A percentile compares a stretch with the other conserved stretches of the same genome.
Conservation (phyloP, 2,888 invertebrate genomes). For the Dynastes hyllus region DNA sequence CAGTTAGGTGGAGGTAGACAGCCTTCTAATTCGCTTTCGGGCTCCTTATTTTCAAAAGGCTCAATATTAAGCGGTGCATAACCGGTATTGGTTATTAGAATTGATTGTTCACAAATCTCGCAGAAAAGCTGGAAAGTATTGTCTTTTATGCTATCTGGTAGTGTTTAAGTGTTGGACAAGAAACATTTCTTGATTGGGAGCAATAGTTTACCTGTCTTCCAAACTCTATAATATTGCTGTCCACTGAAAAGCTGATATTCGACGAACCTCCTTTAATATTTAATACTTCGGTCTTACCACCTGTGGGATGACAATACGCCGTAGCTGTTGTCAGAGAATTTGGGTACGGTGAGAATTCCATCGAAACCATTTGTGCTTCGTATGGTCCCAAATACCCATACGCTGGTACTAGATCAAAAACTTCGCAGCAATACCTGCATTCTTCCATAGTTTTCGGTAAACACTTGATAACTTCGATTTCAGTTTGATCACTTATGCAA, state of each 20-base stretch:
- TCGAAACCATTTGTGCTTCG: constrained; percentile 72
- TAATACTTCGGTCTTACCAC: constrained; percentile 75
- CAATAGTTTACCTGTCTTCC: constrained; percentile 66
- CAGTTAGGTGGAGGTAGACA: constrained; percentile 18
- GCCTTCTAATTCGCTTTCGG: constrained; percentile 19
- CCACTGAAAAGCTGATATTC: constrained; percentile 72
- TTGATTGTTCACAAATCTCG: constrained; percentile 62
- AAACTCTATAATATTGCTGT: constrained; percentile 68
- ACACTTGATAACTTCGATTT: constrained; percentile 49
- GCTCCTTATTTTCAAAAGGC: constrained; percentile 23
- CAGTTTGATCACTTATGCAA: constrained; percentile 13
- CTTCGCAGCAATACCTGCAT: constrained; percentile 71
- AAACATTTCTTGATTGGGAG: too few species aligned
- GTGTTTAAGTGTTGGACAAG: too few species aligned
- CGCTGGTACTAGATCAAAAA: constrained; percentile 72
- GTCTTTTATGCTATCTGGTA: too few species aligned
- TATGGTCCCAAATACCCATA: constrained; percentile 73
- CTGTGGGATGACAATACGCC: constrained; percentile 74
- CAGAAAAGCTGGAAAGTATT: constrained; percentile 66
- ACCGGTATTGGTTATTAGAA: constrained; percentile 73
- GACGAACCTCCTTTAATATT: constrained; percentile 73
- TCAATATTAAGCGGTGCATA: constrained; percentile 38
- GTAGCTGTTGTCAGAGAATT: constrained; percentile 72
- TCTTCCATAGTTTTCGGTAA: constrained; percentile 19
- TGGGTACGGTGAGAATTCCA: constrained; percentile 71